Evolutionary conservation across 2,888 invertebrate genomes (phyloP), one percentile per base, ranked within the genome.

Genomic region (Fragum sueziense): DNA sequence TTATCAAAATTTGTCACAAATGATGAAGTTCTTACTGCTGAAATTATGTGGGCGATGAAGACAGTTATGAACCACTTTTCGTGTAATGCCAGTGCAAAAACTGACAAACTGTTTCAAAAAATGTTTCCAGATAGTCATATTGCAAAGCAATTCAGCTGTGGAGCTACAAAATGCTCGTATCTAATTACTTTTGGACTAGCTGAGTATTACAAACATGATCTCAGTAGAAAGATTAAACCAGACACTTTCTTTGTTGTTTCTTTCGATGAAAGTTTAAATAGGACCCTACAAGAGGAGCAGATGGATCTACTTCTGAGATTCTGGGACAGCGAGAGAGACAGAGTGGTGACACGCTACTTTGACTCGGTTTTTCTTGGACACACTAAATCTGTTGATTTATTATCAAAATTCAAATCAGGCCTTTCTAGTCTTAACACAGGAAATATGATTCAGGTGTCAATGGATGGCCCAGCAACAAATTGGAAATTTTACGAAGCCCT

Each of bases 391-490:
- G 59, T 27, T 6, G 71, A 81, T 51, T n/a, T 76, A 20, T 61
- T 59, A 0, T 9, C 7, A 47, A 54, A 54, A 17, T 74, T 79
- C 20, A 71, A 67, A 62, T 25, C 20, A 20, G 61, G 47, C 51
- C 29, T 73, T 11, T 68, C 65, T 7, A 71, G 70, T 20, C 67
- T 76, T 7, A 70, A 76, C 61, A 33, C 31, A 22, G 22, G 34
- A 14, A 47, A 68, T 25, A 69, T 74, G 69, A n/a, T 72, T 17
- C 77, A 80, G 51, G 31, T 80, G 9, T 67, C 67, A 41, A 82
- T 79, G 79, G 77, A 77, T 62, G 77, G 80, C 22, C 80, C 74
- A 22, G 71, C 34, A 59, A 70, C 74, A 17, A 77, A 77, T 59
- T 83, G 77, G 76, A 75, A 76, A 14, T 71, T 71, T 52, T 47